Evolutionary conservation across 2,113 vertebrate species (phyloP).

Genomic region (Scophthalmus maximus): DNA sequence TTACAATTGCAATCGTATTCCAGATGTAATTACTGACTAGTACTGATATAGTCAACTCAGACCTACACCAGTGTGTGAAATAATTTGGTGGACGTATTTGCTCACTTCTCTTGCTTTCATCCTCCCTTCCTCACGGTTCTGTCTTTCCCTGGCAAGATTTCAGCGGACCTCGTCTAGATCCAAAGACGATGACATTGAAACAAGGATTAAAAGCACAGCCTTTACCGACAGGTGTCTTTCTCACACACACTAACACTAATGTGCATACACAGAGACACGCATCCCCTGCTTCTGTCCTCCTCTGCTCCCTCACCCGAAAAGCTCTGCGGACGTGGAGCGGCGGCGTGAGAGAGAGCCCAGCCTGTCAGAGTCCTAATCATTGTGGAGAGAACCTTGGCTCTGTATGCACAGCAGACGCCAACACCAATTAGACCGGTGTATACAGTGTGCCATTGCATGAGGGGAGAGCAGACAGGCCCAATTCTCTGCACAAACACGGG

Average conservation of each 20-base stretch:
- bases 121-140: neutral
- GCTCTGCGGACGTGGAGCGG: constrained; percentile 61
- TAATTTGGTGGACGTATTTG: neutral
- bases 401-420: constrained; percentile 66
- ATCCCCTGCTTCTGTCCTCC: constrained; percentile 11
- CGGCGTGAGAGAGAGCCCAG: constrained; percentile 66
- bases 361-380: constrained; percentile 74
- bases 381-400: constrained; percentile 71
- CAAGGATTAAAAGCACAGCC: constrained; percentile 31
- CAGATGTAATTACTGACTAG: no score
- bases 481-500: constrained; percentile 62
- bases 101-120: neutral
- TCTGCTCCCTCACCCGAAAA: constrained; percentile 27
- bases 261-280: neutral
- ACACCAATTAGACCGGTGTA: constrained; percentile 77
- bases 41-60: no score
- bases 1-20: no score
- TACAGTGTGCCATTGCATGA: constrained; percentile 59
- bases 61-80: neutral
- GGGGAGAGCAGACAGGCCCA: constrained; percentile 42
- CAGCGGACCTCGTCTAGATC: neutral
- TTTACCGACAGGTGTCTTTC: constrained; percentile 10
- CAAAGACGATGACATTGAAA: neutral
- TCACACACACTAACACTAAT: neutral
- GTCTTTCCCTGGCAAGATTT: neutral